A percentile compares a stretch with the other conserved stretches of the same genome.
Evolutionary conservation across 2,797 vertebrate species (phyloP).

Genomic region (Bucorvus abyssinicus): DNA sequence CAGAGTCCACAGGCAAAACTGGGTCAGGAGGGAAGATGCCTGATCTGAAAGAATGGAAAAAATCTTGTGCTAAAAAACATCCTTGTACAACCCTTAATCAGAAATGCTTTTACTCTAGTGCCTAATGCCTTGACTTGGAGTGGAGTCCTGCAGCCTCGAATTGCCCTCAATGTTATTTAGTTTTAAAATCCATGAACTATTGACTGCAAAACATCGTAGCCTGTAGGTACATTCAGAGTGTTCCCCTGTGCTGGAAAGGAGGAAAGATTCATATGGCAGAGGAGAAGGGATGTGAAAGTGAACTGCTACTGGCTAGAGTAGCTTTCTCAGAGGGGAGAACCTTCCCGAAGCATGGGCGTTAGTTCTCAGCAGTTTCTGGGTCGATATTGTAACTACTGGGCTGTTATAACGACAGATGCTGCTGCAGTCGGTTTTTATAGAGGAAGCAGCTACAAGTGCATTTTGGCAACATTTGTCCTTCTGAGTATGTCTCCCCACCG

Average conservation of each 20-base stretch:
- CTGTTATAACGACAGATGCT: background rate
- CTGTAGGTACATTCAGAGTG: background rate
- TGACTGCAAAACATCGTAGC: background rate
- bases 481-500: too few relatives aligned
- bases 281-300: background rate
- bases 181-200: background rate
- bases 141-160: background rate
- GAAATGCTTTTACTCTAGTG: background rate
- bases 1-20: background rate
- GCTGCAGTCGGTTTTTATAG: background rate
- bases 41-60: background rate
- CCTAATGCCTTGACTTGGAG: background rate
- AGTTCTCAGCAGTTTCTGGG: background rate
- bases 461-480: background rate
- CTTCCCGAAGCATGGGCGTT: background rate
- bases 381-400: background rate
- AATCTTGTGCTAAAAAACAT: background rate
- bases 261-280: background rate
- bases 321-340: background rate
- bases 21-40: background rate
- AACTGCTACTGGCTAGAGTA: background rate
- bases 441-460: background rate
- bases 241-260: background rate
- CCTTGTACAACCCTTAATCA: background rate
- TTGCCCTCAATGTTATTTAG: background rate